Evolutionary conservation across 2,113 vertebrate species (phyloP).

Genomic region (Eolophus roseicapilla): DNA sequence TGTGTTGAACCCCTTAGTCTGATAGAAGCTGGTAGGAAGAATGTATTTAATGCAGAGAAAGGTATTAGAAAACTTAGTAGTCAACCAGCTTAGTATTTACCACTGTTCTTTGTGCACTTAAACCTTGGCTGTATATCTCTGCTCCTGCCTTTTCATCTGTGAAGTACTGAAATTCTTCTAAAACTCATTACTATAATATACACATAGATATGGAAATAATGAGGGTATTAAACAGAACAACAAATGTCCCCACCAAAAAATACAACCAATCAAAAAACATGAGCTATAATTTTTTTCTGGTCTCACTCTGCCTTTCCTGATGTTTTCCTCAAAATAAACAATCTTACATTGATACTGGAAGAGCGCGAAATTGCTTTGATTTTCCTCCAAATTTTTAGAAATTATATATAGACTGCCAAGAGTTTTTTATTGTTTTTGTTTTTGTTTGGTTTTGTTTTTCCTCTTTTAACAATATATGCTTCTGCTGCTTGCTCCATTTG

Average conservation of each 20-base stretch:
- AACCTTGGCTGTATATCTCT: neutral
- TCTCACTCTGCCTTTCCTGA: neutral
- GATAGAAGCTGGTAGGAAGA: neutral
- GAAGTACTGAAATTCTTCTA: neutral
- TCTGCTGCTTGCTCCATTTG: neutral
- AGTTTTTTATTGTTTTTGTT: neutral
- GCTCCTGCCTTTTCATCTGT: neutral
- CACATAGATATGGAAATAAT: neutral
- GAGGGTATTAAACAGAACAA: neutral
- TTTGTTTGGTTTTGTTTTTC: neutral
- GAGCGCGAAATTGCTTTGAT: neutral
- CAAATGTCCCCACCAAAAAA: neutral
- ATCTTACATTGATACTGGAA: neutral
- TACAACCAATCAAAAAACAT: neutral
- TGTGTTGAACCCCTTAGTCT: neutral
- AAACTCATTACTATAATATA: neutral
- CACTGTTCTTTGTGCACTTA: neutral
- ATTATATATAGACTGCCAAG: neutral
- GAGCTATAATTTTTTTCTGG: neutral
- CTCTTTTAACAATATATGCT: neutral
- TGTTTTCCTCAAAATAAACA: neutral
- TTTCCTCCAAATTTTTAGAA: neutral
- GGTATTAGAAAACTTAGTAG: neutral
- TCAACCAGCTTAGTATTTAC: neutral
- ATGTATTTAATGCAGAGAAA: neutral